phyloP scores from a whole-genome alignment of 2,888 invertebrate genomes.

The Drosophila mettleri region DNA sequence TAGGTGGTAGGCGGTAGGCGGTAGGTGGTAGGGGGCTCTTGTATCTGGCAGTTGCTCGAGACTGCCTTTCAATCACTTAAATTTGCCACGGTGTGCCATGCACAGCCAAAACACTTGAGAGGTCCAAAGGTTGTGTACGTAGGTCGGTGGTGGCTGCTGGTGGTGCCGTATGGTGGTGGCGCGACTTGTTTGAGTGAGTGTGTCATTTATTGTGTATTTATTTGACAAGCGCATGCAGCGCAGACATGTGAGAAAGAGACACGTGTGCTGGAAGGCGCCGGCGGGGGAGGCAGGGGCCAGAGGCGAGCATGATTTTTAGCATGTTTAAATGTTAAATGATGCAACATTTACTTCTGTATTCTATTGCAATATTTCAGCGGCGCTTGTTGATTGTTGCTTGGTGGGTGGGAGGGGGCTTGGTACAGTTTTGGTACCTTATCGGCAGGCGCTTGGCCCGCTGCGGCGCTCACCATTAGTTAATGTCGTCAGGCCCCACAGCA shows the following conservation, averaged over 20 bases:
- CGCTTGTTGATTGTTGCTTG: slow-evolving; percentile 44
- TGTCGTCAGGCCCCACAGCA: slow-evolving; percentile 42
- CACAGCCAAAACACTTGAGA: slow-evolving; percentile 50
- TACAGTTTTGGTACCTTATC: slow-evolving; percentile 26
- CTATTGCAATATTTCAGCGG: slow-evolving; percentile 47
- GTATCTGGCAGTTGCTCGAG: slow-evolving; percentile 15
- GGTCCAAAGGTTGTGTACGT: slow-evolving; percentile 42
- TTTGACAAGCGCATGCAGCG: slow-evolving; percentile 66
- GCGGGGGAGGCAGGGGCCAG: not conserved
- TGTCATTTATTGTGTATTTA: slow-evolving; percentile 75
- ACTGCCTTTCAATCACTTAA: slow-evolving; percentile 65
- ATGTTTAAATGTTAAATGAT: slow-evolving; percentile 63
- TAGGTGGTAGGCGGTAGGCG: not conserved
- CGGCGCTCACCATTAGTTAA: slow-evolving; percentile 60
- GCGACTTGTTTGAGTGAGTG: slow-evolving; percentile 57
- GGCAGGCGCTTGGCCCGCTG: slow-evolving; percentile 19
- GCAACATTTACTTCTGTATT: slow-evolving; percentile 55
- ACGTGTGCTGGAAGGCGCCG: slow-evolving; percentile 26
- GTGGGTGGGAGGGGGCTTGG: slow-evolving; percentile 2
- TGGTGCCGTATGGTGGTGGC: slow-evolving; percentile 10
- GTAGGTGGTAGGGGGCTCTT: not conserved
- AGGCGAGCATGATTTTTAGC: slow-evolving; percentile 23
- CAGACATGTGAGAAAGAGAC: slow-evolving; percentile 44
- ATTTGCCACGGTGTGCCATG: slow-evolving; percentile 37
- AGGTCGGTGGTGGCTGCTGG: slow-evolving; percentile 8